Percentiles rank a stretch among this genome's conserved stretches.
Evolutionary conservation across 2,888 invertebrate genomes (phyloP).

Genomic region (Ypsolopha sequella): DNA sequence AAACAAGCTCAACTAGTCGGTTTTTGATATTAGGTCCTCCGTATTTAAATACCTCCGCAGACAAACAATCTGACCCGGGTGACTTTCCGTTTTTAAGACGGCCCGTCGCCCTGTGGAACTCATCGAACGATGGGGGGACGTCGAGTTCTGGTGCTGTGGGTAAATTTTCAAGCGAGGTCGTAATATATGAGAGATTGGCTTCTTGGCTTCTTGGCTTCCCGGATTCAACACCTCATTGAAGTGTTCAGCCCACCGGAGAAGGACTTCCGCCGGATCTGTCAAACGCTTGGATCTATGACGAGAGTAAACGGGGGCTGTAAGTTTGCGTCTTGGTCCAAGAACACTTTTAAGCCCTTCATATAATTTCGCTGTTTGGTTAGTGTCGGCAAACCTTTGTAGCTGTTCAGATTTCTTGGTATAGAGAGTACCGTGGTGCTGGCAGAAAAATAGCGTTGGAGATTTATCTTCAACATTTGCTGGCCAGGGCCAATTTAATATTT

Average conservation of each 20-base stretch:
- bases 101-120: neutral
- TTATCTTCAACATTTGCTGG: too few species aligned
- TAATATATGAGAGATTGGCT: conserved; percentile 2
- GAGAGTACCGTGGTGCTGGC: too few species aligned
- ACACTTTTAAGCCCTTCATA: neutral
- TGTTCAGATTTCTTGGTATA: neutral
- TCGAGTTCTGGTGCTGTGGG: neutral
- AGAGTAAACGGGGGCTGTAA: neutral
- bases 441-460: too few species aligned
- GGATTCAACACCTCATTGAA: conserved; percentile 6
- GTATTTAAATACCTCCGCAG: conserved; percentile 5
- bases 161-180: neutral
- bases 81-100: conserved; percentile 3
- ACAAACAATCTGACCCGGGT: conserved; percentile 2
- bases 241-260: conserved; percentile 4
- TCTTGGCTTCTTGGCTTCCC: neutral
- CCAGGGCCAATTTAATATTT: too few species aligned
- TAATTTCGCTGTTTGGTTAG: neutral
- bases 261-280: conserved; percentile 1
- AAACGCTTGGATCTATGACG: neutral
- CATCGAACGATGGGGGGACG: neutral
- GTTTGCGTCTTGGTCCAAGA: neutral
- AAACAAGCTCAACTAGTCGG: neutral
- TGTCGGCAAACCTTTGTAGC: neutral
- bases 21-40: neutral